Base-by-base conservation (phyloP, 2,113 vertebrate species). In the Acanthisitta chloris region DNA sequence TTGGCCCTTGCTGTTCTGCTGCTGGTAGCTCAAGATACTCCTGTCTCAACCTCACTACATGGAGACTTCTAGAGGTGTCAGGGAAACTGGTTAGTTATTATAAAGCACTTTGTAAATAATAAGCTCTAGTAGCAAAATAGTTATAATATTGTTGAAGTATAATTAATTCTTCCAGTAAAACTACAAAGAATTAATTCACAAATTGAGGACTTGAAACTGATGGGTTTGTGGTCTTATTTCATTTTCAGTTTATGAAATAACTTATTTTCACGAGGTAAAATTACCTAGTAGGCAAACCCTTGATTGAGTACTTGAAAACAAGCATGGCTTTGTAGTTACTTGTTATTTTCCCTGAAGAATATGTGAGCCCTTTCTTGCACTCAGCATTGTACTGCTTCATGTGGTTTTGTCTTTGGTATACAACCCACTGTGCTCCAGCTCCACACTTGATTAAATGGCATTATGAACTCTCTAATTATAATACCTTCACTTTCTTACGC, bases 391-490 rank as follows among this genome's bases (percentile, higher is more conserved):
- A n/a, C 34, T 51, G 66, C 88, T 92, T 94, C 76, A 58, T 95
- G 92, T 94, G 95, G 72, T 94, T 95, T 96, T 97, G 88, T 91
- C 88, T 95, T 81, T 70, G 71, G 64, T 83, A 13, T 83, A 86
- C 65, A 88, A 48, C 91, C 58, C 76, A 54, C 88, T 83, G 88
- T 90, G 79, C 88, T 81, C 31, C 61, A 90, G 88, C 67, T 90
- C 88, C 55, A 46, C 86, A 81, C 88, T 95, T 84, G 86, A 94
- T 94, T 94, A 92, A 95, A 90, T 51, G 80, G 69, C 69, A 81
- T 86, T 92, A 94, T 81, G 83, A 94, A 88, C 76, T 89, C 86
- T 78, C 72, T 88, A 90, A 94, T 94, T 96, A 71, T 59, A 92
- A 86, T 86, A 94, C 77, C 77, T 92, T 91, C 72, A 74, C 51